phyloP scores from a whole-genome alignment of 2,113 vertebrate species.

The Anseranas semipalmata region DNA sequence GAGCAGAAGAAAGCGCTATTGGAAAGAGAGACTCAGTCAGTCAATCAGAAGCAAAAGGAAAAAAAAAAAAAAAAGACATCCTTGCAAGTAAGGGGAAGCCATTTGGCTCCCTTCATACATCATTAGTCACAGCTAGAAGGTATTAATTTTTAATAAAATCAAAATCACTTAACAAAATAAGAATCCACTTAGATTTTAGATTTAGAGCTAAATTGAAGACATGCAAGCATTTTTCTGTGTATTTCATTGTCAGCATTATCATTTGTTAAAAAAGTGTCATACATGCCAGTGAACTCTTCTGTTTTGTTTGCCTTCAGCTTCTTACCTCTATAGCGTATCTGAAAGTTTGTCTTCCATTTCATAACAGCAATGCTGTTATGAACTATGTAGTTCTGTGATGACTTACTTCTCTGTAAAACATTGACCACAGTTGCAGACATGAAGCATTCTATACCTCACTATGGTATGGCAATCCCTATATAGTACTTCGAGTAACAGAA shows the following conservation, averaged over 20 bases:
- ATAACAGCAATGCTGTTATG: neutral
- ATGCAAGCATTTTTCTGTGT: neutral
- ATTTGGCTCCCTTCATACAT: neutral
- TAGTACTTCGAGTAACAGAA: neutral
- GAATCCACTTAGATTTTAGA: too few species aligned
- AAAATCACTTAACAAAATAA: neutral
- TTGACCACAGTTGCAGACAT: fast-evolving
- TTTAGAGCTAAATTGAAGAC: neutral
- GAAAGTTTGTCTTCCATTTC: neutral
- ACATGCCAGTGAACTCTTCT: neutral
- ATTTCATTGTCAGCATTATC: neutral
- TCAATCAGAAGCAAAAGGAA: neutral
- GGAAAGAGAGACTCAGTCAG: neutral
- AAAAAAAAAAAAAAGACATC: neutral
- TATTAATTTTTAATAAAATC: neutral
- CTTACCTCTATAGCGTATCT: neutral
- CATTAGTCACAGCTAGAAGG: neutral
- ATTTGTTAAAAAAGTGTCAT: neutral
- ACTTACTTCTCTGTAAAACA: neutral
- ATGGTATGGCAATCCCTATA: neutral
- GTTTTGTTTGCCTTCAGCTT: neutral
- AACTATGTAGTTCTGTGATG: neutral
- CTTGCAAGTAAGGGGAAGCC: neutral
- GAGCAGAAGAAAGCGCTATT: neutral
- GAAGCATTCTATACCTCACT: neutral